phyloP scores from a whole-genome alignment of 2,797 vertebrate genomes.

The Periparus ater region DNA sequence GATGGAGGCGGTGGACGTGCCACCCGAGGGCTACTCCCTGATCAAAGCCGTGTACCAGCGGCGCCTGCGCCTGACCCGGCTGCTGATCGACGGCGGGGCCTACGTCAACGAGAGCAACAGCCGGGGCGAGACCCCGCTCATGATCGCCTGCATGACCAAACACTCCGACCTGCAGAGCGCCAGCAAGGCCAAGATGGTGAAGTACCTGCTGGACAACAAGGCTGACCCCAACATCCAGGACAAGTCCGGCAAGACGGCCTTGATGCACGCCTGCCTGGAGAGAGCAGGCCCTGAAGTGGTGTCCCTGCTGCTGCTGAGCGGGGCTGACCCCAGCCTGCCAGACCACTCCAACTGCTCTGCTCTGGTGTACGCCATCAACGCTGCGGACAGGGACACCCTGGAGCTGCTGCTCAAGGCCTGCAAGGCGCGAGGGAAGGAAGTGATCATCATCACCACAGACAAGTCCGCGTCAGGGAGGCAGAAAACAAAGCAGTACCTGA shows the following conservation, averaged over 20 bases:
- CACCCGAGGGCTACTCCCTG: slow-evolving; percentile 84
- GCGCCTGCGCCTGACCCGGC: slow-evolving; percentile 88
- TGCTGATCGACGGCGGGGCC: slow-evolving; percentile 89
- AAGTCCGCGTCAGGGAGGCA: slow-evolving; percentile 82
- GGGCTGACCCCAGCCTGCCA: slow-evolving; percentile 87
- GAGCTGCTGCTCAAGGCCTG: slow-evolving; percentile 82
- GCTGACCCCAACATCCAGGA: slow-evolving; percentile 95
- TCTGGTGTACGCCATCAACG: slow-evolving; percentile 85
- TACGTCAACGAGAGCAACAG: slow-evolving; percentile 94
- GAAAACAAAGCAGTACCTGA: slow-evolving; percentile 87
- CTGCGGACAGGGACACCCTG: slow-evolving; percentile 83
- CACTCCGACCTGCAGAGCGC: slow-evolving; percentile 85
- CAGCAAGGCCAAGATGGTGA: slow-evolving; percentile 87
- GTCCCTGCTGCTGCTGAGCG: slow-evolving; percentile 81
- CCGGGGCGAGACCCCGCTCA: slow-evolving; percentile 87
- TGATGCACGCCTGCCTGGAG: slow-evolving; percentile 91
- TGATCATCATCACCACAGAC: slow-evolving; percentile 89
- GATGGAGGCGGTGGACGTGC: slow-evolving; percentile 69
- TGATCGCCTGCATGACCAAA: slow-evolving; percentile 88
- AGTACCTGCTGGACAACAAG: slow-evolving; percentile 89
- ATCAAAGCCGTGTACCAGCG: slow-evolving; percentile 89
- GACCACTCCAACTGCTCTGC: slow-evolving; percentile 86
- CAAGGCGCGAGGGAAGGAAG: slow-evolving; percentile 87
- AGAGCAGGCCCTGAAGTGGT: slow-evolving; percentile 83
- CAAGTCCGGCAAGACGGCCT: slow-evolving; percentile 87